Percentiles rank a stretch among this genome's conserved stretches.
Conservation (phyloP, 2,113 vertebrate species). For the Sinocyclocheilus anophthalmus region DNA sequence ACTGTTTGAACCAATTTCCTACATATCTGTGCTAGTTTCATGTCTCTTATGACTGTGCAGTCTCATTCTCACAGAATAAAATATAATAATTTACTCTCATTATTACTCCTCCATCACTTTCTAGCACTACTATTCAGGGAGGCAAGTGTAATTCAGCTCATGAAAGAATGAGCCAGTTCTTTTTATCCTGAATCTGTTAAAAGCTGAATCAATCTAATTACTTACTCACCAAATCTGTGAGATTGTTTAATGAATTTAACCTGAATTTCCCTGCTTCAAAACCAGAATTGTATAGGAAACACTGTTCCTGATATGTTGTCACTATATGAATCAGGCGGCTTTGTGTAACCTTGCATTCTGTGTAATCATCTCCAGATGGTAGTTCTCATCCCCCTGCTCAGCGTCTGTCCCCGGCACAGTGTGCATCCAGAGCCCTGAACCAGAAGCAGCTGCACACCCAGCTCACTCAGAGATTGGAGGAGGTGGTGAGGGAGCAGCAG, state of each 20-base stretch:
- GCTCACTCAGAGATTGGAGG: slow-evolving; percentile 64
- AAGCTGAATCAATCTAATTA: neutral
- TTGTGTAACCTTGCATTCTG: slow-evolving; percentile 16
- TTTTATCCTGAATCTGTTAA: neutral
- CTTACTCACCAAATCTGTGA: neutral
- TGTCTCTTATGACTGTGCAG: neutral
- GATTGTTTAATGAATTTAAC: neutral
- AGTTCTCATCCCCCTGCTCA: slow-evolving; percentile 38
- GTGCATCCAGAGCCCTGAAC: slow-evolving; percentile 30
- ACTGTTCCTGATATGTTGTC: neutral
- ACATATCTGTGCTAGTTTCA: neutral
- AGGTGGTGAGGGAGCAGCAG: slow-evolving; percentile 54
- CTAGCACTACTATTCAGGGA: no score
- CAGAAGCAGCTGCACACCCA: slow-evolving; percentile 64
- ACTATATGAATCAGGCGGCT: neutral
- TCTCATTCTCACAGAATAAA: neutral
- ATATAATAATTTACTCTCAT: neutral
- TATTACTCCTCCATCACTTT: neutral
- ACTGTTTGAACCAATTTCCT: neutral
- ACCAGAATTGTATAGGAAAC: neutral
- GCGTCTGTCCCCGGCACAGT: slow-evolving; percentile 47
- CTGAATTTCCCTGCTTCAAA: neutral
- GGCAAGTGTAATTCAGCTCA: no score
- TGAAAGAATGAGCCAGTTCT: neutral
- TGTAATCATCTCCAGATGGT: slow-evolving; percentile 25